These are phyloP conservation scores for Drosophila triauraria DNA, from an alignment of 1,140 invertebrate genomes.

Conservation along the genomic window DNA sequence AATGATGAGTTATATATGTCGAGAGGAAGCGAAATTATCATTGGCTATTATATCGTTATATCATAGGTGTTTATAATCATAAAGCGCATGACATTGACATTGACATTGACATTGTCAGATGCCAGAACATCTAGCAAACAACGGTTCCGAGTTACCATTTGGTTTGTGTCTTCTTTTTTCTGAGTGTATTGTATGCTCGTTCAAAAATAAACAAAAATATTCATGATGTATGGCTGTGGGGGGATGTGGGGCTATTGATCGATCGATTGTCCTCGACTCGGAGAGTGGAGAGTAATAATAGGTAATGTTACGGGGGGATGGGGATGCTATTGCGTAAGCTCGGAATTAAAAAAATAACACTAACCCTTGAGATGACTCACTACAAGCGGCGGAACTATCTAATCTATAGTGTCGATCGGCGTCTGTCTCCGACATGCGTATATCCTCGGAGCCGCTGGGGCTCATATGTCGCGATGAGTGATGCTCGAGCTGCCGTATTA, in stretches of 20 bases:
- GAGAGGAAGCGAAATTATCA: constrained; percentile 21
- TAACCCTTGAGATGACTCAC: constrained; percentile 91
- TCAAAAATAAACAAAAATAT: constrained; percentile 1
- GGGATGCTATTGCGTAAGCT: constrained; percentile 17
- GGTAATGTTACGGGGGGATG: neutral
- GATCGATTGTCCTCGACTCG: constrained; percentile 1
- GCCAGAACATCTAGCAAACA: constrained; percentile 8
- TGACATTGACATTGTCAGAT: constrained; percentile 2
- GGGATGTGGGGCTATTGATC: neutral
- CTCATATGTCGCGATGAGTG: constrained; percentile 95
- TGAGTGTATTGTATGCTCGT: neutral
- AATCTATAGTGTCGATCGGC: constrained; percentile 94
- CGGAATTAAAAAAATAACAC: constrained; percentile 69
- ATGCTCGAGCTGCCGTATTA: constrained; percentile 95
- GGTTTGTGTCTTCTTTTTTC: neutral
- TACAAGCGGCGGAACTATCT: constrained; percentile 91
- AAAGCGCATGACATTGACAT: constrained; percentile 9
- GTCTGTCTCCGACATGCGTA: constrained; percentile 96
- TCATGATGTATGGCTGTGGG: constrained; percentile 11
- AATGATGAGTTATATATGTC: constrained; percentile 17
- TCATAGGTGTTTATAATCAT: neutral
- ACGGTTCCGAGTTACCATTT: constrained; percentile 7
- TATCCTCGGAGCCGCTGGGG: constrained; percentile 95
- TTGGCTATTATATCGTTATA: constrained; percentile 17
- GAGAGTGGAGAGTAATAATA: no score